Conservation (phyloP, 2,797 vertebrate species). For the Acanthopagrus latus region DNA sequence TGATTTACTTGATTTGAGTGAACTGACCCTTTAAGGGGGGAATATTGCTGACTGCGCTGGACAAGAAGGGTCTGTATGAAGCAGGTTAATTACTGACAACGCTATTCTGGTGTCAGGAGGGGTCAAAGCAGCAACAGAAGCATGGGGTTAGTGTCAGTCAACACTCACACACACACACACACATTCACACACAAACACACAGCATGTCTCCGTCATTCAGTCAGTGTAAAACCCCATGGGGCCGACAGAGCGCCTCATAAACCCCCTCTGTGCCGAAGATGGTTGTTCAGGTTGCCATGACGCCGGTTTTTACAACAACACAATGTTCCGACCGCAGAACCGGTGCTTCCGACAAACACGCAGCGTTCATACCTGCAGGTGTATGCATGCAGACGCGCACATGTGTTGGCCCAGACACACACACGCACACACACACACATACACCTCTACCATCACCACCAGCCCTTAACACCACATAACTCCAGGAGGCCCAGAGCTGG, state of each 20-base stretch:
- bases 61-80: conserved; percentile 41
- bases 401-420: not conserved
- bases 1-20: conserved; percentile 13
- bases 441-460: not conserved
- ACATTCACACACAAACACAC: conserved; percentile 40
- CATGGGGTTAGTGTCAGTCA: conserved; percentile 69
- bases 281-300: conserved; percentile 61
- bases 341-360: conserved; percentile 23
- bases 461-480: conserved; percentile 39
- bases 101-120: conserved; percentile 61
- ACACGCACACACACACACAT: conserved; percentile 9
- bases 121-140: conserved; percentile 71
- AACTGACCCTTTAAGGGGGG: conserved; percentile 30
- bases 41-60: conserved; percentile 36
- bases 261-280: conserved; percentile 48
- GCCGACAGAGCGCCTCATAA: conserved; percentile 60
- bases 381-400: not conserved
- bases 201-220: conserved; percentile 68
- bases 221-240: conserved; percentile 65
- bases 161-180: conserved; percentile 41
- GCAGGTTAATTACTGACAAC: conserved; percentile 68
- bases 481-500: conserved; percentile 36
- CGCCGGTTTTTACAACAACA: conserved; percentile 49
- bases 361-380: conserved; percentile 22
- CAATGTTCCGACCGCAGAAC: conserved; percentile 16